phyloP scores from a whole-genome alignment of 2,888 invertebrate species.

The Cryptus armator region DNA sequence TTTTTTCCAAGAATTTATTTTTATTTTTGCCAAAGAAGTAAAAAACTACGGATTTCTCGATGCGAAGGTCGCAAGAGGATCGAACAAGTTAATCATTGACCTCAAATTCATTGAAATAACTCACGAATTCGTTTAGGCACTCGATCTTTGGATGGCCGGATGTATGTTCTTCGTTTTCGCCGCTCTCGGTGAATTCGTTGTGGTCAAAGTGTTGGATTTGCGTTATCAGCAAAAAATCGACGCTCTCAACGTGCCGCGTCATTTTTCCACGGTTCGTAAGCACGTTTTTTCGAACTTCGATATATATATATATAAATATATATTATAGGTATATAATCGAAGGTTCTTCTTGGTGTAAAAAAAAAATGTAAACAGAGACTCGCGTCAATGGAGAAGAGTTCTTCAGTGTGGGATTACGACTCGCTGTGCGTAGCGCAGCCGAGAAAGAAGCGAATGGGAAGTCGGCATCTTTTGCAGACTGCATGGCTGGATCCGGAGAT shows the following conservation, averaged over 20 bases:
- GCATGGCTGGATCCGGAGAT: conserved; percentile 83
- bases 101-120: neutral
- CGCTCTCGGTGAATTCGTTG: conserved; percentile 93
- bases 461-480: conserved; percentile 81
- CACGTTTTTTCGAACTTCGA: neutral
- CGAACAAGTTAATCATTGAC: neutral
- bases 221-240: conserved; percentile 88
- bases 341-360: neutral
- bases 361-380: conserved; percentile 85
- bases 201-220: conserved; percentile 93
- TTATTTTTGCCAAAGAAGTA: too few relatives aligned
- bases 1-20: too few relatives aligned
- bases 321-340: too few relatives aligned
- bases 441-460: conserved; percentile 77
- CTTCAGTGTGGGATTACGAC: conserved; percentile 84
- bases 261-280: conserved; percentile 76
- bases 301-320: too few relatives aligned
- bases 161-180: conserved; percentile 95
- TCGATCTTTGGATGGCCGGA: conserved; percentile 95
- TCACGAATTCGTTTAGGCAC: conserved; percentile 86
- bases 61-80: neutral
- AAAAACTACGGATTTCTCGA: neutral
- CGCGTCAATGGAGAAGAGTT: conserved; percentile 89
- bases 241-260: conserved; percentile 74
- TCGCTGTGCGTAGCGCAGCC: conserved; percentile 72